Evolutionary conservation across 2,113 vertebrate species (phyloP).

Genomic region (Peromyscus maniculatus): DNA sequence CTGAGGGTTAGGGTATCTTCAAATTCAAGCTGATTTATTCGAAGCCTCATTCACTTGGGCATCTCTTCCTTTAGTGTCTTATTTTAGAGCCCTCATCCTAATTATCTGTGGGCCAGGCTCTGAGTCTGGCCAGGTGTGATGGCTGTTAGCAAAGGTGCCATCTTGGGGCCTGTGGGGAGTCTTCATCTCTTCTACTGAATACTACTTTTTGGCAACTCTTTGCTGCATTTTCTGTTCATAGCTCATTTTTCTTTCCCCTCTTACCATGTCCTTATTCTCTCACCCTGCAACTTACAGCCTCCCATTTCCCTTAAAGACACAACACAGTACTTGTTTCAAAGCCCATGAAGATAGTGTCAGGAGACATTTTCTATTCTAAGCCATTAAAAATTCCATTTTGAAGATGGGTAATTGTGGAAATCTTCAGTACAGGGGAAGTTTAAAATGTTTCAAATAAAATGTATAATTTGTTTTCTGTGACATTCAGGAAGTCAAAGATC

Average conservation of each 20-base stretch:
- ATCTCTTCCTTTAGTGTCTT: background rate
- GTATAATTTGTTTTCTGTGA: background rate
- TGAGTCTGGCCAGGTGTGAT: background rate
- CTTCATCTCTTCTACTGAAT: background rate
- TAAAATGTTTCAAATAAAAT: background rate
- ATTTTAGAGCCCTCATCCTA: background rate
- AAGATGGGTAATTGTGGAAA: background rate
- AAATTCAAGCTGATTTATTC: background rate
- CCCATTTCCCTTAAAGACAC: background rate
- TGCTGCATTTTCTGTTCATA: background rate
- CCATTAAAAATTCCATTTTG: conserved; percentile 7
- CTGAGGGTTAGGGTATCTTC: background rate
- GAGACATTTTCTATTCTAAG: background rate
- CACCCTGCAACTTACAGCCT: background rate
- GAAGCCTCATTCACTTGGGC: background rate
- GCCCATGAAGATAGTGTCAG: background rate
- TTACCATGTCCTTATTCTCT: background rate
- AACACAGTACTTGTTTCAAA: background rate
- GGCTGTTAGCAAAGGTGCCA: background rate
- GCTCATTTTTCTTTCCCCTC: background rate
- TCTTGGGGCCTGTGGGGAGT: background rate
- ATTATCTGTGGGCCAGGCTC: background rate
- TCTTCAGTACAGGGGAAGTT: background rate
- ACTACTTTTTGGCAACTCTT: background rate
- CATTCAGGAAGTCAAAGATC: background rate